Percentiles rank a stretch among this genome's conserved stretches.
Conservation (phyloP, 2,888 invertebrate species). For the Masnerella sp. region DNA sequence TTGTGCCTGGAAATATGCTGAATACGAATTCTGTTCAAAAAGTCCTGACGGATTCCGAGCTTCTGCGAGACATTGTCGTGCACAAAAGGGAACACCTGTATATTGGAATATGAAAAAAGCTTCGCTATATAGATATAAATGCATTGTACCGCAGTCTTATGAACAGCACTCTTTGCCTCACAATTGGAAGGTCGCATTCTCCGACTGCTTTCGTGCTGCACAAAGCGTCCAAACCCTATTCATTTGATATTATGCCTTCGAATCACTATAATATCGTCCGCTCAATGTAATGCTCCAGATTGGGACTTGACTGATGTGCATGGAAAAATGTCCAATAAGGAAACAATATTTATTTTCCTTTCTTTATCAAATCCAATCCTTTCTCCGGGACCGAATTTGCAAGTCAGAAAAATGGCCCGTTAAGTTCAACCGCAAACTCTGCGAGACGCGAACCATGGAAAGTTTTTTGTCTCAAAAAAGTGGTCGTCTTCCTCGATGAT, state of each 20-base stretch:
- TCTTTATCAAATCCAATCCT: constrained; percentile 44
- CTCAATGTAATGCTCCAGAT: constrained; percentile 40
- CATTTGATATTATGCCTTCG: constrained; percentile 51
- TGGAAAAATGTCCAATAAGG: constrained; percentile 43
- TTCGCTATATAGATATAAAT: constrained; percentile 48
- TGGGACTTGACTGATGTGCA: constrained; percentile 46
- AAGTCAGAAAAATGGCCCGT: constrained; percentile 41
- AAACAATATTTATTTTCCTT: constrained; percentile 54
- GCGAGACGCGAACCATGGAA: constrained; percentile 37
- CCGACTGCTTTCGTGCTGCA: constrained; percentile 48
- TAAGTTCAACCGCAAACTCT: constrained; percentile 37
- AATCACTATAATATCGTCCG: constrained; percentile 43
- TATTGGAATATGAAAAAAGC: constrained; percentile 51
- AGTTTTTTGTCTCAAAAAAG: constrained; percentile 37
- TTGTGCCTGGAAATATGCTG: constrained; percentile 38
- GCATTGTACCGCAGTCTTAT: constrained; percentile 44
- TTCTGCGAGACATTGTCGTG: constrained; percentile 49
- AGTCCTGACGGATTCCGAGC: constrained; percentile 48
- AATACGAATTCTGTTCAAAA: constrained; percentile 39
- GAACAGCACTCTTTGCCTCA: constrained; percentile 50
- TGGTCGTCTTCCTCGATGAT: constrained; percentile 21
- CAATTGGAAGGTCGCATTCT: constrained; percentile 54
- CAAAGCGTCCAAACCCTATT: constrained; percentile 54
- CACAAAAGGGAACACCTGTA: constrained; percentile 55
- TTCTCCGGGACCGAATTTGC: constrained; percentile 28